Percentiles rank a stretch among this genome's conserved stretches.
phyloP scores from a whole-genome alignment of 2,797 vertebrate genomes.

The Dromococcyx pavoninus region DNA sequence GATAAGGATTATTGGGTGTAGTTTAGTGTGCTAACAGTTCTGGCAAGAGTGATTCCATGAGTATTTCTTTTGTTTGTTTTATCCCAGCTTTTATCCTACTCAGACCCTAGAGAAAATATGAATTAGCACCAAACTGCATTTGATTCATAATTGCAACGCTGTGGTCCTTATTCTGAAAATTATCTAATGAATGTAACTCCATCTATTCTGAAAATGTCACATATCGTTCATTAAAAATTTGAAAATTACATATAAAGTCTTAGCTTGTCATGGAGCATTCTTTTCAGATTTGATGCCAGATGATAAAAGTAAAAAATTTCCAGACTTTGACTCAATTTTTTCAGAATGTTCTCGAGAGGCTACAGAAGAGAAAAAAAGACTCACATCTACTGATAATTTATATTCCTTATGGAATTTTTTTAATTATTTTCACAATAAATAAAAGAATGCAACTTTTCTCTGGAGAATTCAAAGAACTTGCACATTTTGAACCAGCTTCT shows the following conservation, averaged over 20 bases:
- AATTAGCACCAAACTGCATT: not conserved
- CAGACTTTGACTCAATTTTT: not conserved
- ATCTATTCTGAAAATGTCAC: not conserved
- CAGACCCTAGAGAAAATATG: not conserved
- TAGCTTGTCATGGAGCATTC: not conserved
- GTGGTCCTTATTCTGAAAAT: not conserved
- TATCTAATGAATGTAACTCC: not conserved
- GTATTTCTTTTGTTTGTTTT: not conserved
- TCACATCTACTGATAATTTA: not conserved
- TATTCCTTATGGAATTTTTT: not conserved
- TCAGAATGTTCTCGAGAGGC: not conserved
- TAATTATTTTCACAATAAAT: not conserved
- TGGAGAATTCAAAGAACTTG: not conserved
- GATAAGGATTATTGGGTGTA: not conserved
- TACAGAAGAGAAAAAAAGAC: not conserved
- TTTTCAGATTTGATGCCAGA: not conserved
- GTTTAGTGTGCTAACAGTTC: not conserved
- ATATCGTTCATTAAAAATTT: not conserved
- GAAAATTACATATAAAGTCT: not conserved
- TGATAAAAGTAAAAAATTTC: not conserved
- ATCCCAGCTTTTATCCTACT: not conserved
- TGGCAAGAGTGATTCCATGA: not conserved
- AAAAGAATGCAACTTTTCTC: not conserved
- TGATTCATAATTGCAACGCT: not conserved
- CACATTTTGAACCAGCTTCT: not conserved